A percentile compares a stretch with the other conserved stretches of the same genome.
phyloP scores from a whole-genome alignment of 2,888 invertebrate genomes.

The Lycaena phlaeas region DNA sequence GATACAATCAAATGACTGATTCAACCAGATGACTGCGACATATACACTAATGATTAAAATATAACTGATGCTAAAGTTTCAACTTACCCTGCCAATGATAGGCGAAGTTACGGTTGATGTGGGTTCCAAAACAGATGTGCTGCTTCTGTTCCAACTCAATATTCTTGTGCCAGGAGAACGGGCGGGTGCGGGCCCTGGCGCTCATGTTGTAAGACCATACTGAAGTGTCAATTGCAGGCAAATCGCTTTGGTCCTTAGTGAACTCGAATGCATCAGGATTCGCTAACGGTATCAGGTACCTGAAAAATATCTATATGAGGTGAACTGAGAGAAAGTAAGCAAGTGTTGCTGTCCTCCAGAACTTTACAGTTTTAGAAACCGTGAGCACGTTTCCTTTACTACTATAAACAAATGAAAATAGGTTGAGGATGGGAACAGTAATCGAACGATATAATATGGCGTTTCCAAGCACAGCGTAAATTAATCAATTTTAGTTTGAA shows the following conservation, averaged over 20 bases:
- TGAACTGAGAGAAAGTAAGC: background rate
- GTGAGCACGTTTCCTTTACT: too few species aligned
- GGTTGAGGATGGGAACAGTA: too few species aligned
- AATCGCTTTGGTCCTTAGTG: slow-evolving; percentile 33
- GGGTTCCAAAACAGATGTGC: slow-evolving; percentile 45
- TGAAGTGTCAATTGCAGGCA: slow-evolving; percentile 28
- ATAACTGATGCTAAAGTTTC: too few species aligned
- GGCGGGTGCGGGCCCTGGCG: slow-evolving; percentile 30
- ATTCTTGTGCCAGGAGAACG: slow-evolving; percentile 53
- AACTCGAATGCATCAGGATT: slow-evolving; percentile 57
- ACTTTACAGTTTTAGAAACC: slow-evolving; percentile 12
- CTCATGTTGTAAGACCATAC: slow-evolving; percentile 43
- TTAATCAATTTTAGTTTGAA: too few species aligned
- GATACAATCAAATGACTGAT: too few species aligned
- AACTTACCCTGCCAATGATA: slow-evolving; percentile 64
- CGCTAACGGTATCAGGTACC: slow-evolving; percentile 56
- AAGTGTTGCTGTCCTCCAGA: too few species aligned
- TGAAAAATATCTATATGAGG: slow-evolving; percentile 17
- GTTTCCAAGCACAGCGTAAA: too few species aligned
- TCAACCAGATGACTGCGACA: too few species aligned
- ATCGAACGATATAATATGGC: too few species aligned
- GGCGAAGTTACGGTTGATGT: slow-evolving; percentile 60
- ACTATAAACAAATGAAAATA: too few species aligned
- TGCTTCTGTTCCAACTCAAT: slow-evolving; percentile 33
- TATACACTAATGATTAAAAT: too few species aligned